Conservation (phyloP, 2,888 invertebrate genomes). For the Pogonocherus hispidulus region DNA sequence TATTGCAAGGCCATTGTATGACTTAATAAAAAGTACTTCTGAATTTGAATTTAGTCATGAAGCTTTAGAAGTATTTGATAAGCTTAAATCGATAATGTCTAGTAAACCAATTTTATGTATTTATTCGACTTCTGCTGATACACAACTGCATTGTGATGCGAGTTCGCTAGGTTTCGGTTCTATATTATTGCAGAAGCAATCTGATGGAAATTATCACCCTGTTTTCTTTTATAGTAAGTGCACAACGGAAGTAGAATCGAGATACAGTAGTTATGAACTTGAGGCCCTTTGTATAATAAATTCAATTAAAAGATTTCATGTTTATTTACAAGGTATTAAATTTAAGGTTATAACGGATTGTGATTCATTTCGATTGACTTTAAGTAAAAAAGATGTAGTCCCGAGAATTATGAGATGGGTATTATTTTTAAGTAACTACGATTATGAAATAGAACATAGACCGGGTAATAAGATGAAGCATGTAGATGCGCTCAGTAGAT, state of each 20-base stretch:
- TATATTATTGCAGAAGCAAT: slow-evolving; percentile 31
- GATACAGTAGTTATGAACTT: slow-evolving; percentile 11
- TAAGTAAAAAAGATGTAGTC: slow-evolving; percentile 7
- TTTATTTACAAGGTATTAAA: slow-evolving; percentile 17
- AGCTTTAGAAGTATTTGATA: slow-evolving; percentile 17
- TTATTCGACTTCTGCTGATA: slow-evolving; percentile 21
- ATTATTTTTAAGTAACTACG: slow-evolving; percentile 32
- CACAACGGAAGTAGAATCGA: slow-evolving; percentile 16
- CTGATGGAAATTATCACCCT: slow-evolving; percentile 25
- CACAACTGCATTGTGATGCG: slow-evolving; percentile 29
- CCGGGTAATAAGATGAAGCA: slow-evolving; percentile 27
- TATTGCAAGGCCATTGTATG: slow-evolving; percentile 24
- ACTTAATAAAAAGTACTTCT: not conserved
- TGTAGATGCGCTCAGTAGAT: slow-evolving; percentile 40
- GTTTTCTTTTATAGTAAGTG: slow-evolving; percentile 32
- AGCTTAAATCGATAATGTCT: slow-evolving; percentile 18
- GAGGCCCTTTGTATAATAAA: slow-evolving; percentile 1
- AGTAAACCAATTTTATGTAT: slow-evolving; percentile 12
- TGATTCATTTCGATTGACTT: not conserved
- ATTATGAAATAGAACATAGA: slow-evolving; percentile 36
- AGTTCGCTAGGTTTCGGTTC: slow-evolving; percentile 21
- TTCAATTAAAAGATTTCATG: slow-evolving; percentile 20
- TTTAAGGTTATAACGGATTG: slow-evolving; percentile 36
- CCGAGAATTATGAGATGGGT: slow-evolving; percentile 27
- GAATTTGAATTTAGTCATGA: not conserved